Evolutionary conservation across 2,888 invertebrate species (phyloP).

Genomic region (Microplitis manilae): DNA sequence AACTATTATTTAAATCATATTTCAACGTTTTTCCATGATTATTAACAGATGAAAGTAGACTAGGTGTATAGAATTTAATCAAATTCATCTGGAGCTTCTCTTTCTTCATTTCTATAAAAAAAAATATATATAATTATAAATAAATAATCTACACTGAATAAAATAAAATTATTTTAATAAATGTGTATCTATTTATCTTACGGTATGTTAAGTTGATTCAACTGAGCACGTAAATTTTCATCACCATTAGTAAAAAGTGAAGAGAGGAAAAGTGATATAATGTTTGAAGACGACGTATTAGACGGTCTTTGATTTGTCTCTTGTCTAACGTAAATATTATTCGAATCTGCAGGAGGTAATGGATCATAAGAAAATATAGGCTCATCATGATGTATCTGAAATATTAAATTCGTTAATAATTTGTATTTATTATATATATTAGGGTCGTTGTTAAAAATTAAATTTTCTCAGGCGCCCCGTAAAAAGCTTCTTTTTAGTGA

Average conservation of each 20-base stretch:
- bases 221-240: constrained; percentile 37
- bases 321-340: constrained; percentile 80
- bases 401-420: not conserved
- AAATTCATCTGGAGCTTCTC: not conserved
- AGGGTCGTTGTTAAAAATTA: too few species aligned
- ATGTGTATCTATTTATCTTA: not conserved
- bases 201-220: not conserved
- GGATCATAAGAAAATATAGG: constrained; percentile 85
- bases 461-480: too few species aligned
- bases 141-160: not conserved
- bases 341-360: constrained; percentile 82
- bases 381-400: constrained; percentile 72
- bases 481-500: too few species aligned
- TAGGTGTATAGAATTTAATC: not conserved
- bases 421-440: not conserved
- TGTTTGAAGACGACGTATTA: constrained; percentile 59
- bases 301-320: constrained; percentile 60
- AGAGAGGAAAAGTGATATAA: constrained; percentile 74
- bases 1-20: not conserved
- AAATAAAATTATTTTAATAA: not conserved
- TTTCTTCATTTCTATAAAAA: not conserved
- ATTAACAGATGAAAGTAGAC: not conserved
- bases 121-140: not conserved
- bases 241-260: constrained; percentile 82
- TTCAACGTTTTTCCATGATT: not conserved